Evolutionary conservation across 1,140 invertebrate species (phyloP), one percentile per base, ranked within the genome.

Genomic region (Zaprionus ghesquierei): DNA sequence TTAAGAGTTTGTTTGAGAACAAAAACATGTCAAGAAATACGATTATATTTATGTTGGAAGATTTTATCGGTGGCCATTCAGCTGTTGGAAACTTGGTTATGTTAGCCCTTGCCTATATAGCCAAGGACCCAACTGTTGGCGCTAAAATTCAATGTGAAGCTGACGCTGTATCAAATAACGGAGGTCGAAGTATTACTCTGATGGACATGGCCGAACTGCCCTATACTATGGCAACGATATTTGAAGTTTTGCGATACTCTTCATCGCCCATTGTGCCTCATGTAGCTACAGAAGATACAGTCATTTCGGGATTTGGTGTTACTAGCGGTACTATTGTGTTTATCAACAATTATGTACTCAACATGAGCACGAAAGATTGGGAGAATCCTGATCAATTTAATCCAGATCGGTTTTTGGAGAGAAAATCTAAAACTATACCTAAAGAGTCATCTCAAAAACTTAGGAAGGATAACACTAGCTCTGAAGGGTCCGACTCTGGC

Each of bases 261-360:
- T 95, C 96, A 1, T 98, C 97, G 0, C 97, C 97, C 0, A 98
- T 98, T 60, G 97, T 98, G 0, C 97, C 97, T 1, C 97, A 98
- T 85, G 96, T 98, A 0, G 96, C 97, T 0, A 97, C 95, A 5
- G 94, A 95, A 74, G 94, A 97, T 72, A 95, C 95, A 0, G 93
- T 94, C 1, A 94, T 98, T 29, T 93, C 94, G 46, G 97, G 96
- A n/a, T 97, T 94, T 85, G 93, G 93, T 22, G 94, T 98, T 0
- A 93, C 95, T 44, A 96, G 96, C 81, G 96, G 96, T 23, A 97
- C 97, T 0, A 94, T 98, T 27, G 94, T 98, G 0, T 97, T 98
- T 79, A 94, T 98, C 27, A 98, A 98, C 84, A 98, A 97, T 72
- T 97, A 97, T 91, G 95, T 97, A 46, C 90, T 98, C 5, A 97